These are phyloP conservation scores for Heteronetta atricapilla DNA, from an alignment of 2,113 vertebrate species.

Conservation along the genomic window DNA sequence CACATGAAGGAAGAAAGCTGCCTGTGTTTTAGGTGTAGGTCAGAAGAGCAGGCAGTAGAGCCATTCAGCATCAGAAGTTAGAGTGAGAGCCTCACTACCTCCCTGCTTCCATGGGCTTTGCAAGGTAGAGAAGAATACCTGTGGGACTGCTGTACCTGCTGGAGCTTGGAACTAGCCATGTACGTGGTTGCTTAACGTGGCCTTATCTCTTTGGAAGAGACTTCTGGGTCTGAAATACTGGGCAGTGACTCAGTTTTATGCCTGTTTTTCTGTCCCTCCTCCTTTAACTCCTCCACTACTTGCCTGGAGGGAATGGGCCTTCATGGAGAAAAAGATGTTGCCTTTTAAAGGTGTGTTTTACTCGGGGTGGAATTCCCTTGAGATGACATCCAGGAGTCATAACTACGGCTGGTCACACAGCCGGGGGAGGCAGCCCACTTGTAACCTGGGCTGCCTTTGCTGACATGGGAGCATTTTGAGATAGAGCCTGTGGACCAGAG, in stretches of 20 bases:
- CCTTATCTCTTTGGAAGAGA: not conserved
- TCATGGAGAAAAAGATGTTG: not conserved
- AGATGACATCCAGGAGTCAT: not conserved
- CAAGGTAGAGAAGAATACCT: not conserved
- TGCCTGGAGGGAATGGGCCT: not conserved
- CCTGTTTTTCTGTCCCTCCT: not conserved
- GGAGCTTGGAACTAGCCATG: not conserved
- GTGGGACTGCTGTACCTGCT: not conserved
- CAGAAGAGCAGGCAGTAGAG: not conserved
- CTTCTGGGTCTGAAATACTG: not conserved
- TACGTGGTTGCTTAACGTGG: not conserved
- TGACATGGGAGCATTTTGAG: not conserved
- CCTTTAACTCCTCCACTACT: not conserved
- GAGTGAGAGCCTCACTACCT: not conserved
- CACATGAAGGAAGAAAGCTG: not conserved
- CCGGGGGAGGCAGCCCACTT: not conserved
- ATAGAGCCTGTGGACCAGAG: not conserved
- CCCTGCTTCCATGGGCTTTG: not conserved
- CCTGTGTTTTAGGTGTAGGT: not conserved
- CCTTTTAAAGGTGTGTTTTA: not conserved
- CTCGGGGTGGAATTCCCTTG: not conserved
- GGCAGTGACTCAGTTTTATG: not conserved
- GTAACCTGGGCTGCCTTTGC: not conserved
- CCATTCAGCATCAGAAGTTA: not conserved
- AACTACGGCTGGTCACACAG: not conserved